Evolutionary conservation across 2,113 vertebrate species (phyloP).

Genomic region (Leucosticte australis): DNA sequence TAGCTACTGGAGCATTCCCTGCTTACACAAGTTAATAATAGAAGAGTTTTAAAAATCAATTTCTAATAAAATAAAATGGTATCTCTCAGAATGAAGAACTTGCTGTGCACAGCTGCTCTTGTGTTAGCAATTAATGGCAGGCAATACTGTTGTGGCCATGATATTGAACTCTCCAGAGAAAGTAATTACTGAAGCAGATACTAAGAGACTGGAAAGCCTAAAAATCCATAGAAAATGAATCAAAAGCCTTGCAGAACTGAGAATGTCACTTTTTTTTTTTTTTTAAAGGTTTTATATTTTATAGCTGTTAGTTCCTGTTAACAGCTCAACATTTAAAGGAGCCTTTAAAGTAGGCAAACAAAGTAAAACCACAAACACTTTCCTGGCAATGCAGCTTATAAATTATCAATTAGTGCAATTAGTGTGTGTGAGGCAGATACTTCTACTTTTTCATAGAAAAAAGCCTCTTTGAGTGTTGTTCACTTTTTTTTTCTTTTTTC

Average conservation of each 20-base stretch:
- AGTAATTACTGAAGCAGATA: constrained; percentile 41
- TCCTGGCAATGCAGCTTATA: neutral
- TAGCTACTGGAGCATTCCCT: neutral
- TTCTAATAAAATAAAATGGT: constrained; percentile 53
- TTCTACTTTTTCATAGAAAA: neutral
- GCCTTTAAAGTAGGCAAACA: neutral
- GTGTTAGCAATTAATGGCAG: constrained; percentile 10
- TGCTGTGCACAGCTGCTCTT: constrained; percentile 59
- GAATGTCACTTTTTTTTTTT: neutral
- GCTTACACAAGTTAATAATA: constrained; percentile 50
- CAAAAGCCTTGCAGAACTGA: constrained; percentile 27
- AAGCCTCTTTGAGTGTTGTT: neutral
- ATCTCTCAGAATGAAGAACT: constrained; percentile 21
- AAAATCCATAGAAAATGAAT: constrained; percentile 49
- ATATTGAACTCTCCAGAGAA: constrained; percentile 47
- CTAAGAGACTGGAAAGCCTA: neutral
- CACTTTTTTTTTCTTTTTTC: neutral
- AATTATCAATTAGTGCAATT: neutral
- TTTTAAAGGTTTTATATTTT: neutral
- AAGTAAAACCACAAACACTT: neutral
- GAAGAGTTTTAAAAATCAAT: constrained; percentile 60
- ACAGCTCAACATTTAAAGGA: neutral
- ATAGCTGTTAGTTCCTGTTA: neutral
- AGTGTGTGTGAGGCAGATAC: neutral
- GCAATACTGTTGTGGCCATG: neutral